Evolutionary conservation across 1,140 invertebrate genomes (phyloP), one percentile per base, ranked within the genome.

Genomic region (Bombus polaris): DNA sequence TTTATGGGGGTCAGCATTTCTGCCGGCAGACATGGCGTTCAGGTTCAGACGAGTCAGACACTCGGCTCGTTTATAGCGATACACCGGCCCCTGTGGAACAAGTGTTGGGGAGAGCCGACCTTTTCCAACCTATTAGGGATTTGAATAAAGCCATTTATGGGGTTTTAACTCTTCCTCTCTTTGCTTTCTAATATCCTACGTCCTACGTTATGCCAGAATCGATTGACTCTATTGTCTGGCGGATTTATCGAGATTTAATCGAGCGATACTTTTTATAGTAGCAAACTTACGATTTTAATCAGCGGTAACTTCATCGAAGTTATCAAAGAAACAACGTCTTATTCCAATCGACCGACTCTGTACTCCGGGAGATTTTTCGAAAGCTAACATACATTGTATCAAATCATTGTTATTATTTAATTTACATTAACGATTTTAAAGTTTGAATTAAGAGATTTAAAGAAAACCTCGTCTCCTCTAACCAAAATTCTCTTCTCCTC

Each of bases 1-100:
- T 89, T 89, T 89, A 89, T 83, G 76, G 66, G 87, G 84, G 59
- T 87, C 84, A 80, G 77, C 76, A 66, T 81, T 74, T 80, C 10
- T 75, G 72, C 66, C n/a, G 37, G 70, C 37, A 70, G 66, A 79
- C 65, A 75, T 74, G 57, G 47, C 70, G 80, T 76, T 83, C 74
- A n/a, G 79, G 80, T 76, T 83, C 74, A 22, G 79, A 44, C 81
- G 70, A 81, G 66, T 68, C 59, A 68, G 66, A 83, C 53, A 57
- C 42, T 57, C 81, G 84, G 53, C 44, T 59, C 86, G 85, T 87
- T 89, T 90, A 84, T 70, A 78, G 39, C 65, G 84, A 87, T 89
- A 88, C 47, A 57, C 37, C 18, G 35, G 12, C 22, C 12, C 3
- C 25, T 22, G 32, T n/a, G 71, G 37, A 28, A 32, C 72, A 53